Evolutionary conservation across 2,113 vertebrate species (phyloP).

Genomic region (Centrocercus urophasianus): DNA sequence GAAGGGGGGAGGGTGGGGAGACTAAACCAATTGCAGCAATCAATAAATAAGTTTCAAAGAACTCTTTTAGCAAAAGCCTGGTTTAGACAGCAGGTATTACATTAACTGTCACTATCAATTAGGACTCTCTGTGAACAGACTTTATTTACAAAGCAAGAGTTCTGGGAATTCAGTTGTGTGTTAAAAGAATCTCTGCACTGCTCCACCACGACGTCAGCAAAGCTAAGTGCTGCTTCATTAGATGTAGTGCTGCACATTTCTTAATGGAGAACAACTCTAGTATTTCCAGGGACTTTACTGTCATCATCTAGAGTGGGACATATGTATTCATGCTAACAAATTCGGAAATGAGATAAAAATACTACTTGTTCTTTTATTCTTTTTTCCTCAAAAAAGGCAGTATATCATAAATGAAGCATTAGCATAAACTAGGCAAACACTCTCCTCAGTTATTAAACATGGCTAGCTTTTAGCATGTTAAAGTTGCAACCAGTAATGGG

Average conservation of each 20-base stretch:
- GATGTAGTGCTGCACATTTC: neutral
- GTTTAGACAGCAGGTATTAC: conserved; percentile 38
- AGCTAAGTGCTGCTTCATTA: conserved; percentile 49
- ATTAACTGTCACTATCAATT: conserved; percentile 63
- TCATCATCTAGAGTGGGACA: neutral
- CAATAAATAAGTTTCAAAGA: conserved; percentile 60
- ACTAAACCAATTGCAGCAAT: conserved; percentile 22
- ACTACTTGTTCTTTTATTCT: neutral
- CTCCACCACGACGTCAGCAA: neutral
- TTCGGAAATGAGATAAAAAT: neutral
- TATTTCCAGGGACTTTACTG: neutral
- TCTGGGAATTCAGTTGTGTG: conserved; percentile 46
- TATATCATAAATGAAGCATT: neutral
- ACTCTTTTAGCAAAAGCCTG: conserved; percentile 35
- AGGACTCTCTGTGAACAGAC: conserved; percentile 22
- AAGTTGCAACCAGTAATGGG: neutral
- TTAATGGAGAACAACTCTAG: conserved; percentile 7
- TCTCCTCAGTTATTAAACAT: neutral
- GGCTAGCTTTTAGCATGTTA: neutral
- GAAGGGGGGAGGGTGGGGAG: neutral
- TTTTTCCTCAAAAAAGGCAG: neutral
- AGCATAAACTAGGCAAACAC: neutral
- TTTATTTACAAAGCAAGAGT: conserved; percentile 65
- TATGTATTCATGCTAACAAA: neutral
- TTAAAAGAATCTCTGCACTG: conserved; percentile 4